phyloP scores from a whole-genome alignment of 2,113 vertebrate species.

The Pachycephala philippinensis region DNA sequence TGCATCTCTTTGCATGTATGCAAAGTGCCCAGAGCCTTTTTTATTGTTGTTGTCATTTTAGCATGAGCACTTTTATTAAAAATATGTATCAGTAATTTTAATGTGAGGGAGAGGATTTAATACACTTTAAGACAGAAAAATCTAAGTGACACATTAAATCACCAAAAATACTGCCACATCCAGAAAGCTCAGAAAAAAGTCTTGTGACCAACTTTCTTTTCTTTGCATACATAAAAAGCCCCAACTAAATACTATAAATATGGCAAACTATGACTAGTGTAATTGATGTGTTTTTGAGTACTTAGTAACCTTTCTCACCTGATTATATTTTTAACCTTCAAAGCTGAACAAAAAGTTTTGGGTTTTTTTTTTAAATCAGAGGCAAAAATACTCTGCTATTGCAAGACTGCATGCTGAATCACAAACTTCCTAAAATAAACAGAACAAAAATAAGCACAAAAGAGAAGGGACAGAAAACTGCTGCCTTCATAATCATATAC shows the following conservation, averaged over 20 bases:
- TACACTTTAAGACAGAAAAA: not conserved
- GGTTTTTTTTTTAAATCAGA: not conserved
- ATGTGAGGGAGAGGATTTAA: not conserved
- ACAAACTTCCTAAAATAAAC: slow-evolving; percentile 5
- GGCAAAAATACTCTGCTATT: not conserved
- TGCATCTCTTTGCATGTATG: not conserved
- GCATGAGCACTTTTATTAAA: not conserved
- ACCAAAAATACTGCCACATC: not conserved
- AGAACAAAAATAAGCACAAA: not conserved
- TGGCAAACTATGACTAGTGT: not conserved
- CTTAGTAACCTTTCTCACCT: not conserved
- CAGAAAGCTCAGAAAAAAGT: not conserved
- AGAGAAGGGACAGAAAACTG: not conserved
- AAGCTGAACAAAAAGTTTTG: not conserved
- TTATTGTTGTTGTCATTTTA: not conserved
- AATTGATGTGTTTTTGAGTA: not conserved
- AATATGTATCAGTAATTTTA: not conserved
- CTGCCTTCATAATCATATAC: not conserved
- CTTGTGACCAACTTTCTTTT: not conserved
- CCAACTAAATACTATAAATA: not conserved
- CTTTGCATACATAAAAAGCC: not conserved
- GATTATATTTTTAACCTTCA: not conserved
- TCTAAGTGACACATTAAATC: not conserved
- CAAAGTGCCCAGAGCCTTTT: not conserved
- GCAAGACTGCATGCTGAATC: not conserved